Evolutionary conservation across 2,888 invertebrate genomes (phyloP).

Genomic region (Lissonota sp.): DNA sequence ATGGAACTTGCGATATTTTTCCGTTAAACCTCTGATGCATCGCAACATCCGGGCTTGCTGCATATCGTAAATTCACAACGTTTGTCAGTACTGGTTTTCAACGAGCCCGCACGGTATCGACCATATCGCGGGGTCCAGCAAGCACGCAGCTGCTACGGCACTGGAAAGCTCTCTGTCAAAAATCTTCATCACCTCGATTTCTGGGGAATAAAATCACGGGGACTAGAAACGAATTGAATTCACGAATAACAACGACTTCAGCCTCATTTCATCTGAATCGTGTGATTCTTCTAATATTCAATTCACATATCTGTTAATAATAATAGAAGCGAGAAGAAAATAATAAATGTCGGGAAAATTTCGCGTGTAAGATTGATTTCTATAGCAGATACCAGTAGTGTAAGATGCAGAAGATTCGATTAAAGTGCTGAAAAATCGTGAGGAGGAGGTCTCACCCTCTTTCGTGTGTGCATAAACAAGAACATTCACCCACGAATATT

Average conservation of each 20-base stretch:
- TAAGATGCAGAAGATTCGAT: conserved; percentile 69
- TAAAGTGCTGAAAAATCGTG: conserved; percentile 66
- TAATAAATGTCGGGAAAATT: conserved; percentile 25
- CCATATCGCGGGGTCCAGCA: conserved; percentile 57
- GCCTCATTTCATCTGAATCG: not conserved
- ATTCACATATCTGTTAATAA: not conserved
- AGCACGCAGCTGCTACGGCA: conserved; percentile 52
- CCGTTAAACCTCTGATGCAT: too few relatives aligned
- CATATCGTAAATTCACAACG: not conserved
- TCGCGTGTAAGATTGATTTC: conserved; percentile 19
- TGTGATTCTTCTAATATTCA: conserved; percentile 4
- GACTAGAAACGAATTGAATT: not conserved
- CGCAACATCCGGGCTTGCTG: too few relatives aligned
- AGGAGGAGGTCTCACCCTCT: conserved; percentile 41
- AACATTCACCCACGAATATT: too few relatives aligned
- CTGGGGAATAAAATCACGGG: conserved; percentile 15
- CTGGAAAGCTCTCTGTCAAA: conserved; percentile 41
- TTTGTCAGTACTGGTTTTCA: conserved; percentile 31
- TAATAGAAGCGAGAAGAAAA: conserved; percentile 8
- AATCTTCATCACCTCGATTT: conserved; percentile 9
- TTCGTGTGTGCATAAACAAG: conserved; percentile 9
- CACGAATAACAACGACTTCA: not conserved
- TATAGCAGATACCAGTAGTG: conserved; percentile 3
- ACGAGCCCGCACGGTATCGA: conserved; percentile 63
- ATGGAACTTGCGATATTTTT: not conserved